These are phyloP conservation scores for Sparus aurata DNA, from an alignment of 2,797 vertebrate genomes.

Conservation along the genomic window DNA sequence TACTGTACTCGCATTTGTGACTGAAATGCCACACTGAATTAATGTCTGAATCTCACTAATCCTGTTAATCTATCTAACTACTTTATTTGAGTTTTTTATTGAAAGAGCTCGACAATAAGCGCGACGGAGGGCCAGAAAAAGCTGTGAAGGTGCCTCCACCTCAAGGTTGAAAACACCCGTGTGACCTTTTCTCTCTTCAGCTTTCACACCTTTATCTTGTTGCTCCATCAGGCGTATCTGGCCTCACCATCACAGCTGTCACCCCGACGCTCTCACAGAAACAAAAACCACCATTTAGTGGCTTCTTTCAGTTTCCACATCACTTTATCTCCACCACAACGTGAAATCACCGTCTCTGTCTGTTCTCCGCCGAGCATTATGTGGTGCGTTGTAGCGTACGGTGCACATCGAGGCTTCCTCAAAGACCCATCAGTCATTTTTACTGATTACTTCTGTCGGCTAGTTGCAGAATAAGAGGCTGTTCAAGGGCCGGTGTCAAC, in stretches of 20 bases:
- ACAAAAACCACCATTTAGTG: neutral
- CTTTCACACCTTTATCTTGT: conserved; percentile 21
- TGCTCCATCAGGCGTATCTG: conserved; percentile 9
- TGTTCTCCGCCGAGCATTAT: neutral
- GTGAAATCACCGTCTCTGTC: neutral
- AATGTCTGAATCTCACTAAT: conserved; percentile 61
- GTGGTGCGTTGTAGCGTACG: neutral
- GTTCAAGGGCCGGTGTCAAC: too few species aligned
- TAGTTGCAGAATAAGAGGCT: neutral
- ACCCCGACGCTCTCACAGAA: conserved; percentile 1
- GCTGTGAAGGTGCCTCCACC: conserved; percentile 11
- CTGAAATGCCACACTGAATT: conserved; percentile 58
- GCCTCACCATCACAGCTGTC: conserved; percentile 4
- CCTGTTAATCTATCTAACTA: conserved; percentile 58
- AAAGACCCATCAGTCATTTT: conserved; percentile 12
- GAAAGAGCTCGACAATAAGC: conserved; percentile 22
- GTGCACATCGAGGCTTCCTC: conserved; percentile 2
- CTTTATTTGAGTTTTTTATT: conserved; percentile 54
- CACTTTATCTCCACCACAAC: neutral
- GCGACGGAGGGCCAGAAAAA: conserved; percentile 40
- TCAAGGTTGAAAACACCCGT: conserved; percentile 40
- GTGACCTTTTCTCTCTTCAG: conserved; percentile 36
- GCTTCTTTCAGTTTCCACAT: neutral
- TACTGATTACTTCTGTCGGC: neutral
- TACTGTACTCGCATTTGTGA: conserved; percentile 47